Evolutionary conservation across 2,888 invertebrate species (phyloP).

Genomic region (Nymphalis urticae): DNA sequence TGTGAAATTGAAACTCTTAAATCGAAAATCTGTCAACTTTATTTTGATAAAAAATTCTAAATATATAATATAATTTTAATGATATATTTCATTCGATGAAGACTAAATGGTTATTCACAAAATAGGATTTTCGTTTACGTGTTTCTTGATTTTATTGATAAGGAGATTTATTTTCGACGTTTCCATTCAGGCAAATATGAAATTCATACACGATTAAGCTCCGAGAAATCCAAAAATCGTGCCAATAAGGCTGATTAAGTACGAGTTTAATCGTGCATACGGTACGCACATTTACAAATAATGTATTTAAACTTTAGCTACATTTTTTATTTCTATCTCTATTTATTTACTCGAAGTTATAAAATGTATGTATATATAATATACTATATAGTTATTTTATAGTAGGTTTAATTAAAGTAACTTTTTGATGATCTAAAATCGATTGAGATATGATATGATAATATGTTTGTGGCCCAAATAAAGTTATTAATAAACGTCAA

Average conservation of each 20-base stretch:
- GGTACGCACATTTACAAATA: neutral
- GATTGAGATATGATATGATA: too few relatives aligned
- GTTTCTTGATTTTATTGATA: conserved; percentile 5
- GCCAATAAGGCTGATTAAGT: neutral
- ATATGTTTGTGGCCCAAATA: too few relatives aligned
- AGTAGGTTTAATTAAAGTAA: too few relatives aligned
- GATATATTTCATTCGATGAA: neutral
- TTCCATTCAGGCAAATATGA: conserved; percentile 7
- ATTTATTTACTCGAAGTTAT: too few relatives aligned
- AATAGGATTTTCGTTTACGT: conserved; percentile 15
- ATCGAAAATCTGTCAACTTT: too few relatives aligned
- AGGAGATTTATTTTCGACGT: conserved; percentile 19
- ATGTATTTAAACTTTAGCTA: neutral
- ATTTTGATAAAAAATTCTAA: too few relatives aligned
- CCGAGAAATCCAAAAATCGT: conserved; percentile 6
- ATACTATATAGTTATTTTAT: too few relatives aligned
- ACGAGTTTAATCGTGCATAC: neutral
- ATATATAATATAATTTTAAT: neutral
- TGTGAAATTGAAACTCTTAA: too few relatives aligned
- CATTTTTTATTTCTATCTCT: neutral
- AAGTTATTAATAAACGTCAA: too few relatives aligned
- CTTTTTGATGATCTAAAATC: too few relatives aligned
- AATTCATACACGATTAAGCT: conserved; percentile 16
- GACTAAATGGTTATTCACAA: conserved; percentile 4
- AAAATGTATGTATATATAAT: too few relatives aligned